phyloP scores from a whole-genome alignment of 2,797 vertebrate species.

The Naso thynnoides region DNA sequence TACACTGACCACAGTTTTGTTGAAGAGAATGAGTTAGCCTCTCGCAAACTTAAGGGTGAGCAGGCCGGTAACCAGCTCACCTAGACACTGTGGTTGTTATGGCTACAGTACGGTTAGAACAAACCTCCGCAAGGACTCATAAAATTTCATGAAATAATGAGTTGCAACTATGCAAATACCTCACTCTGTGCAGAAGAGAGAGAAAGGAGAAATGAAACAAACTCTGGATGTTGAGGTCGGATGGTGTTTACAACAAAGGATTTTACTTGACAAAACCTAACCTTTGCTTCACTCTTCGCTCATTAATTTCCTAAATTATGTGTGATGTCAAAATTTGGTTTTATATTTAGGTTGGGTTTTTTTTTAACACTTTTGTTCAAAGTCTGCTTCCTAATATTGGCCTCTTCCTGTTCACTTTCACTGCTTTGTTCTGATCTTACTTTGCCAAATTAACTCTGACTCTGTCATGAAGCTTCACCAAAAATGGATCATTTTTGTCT shows the following conservation, averaged over 20 bases:
- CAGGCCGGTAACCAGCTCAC: constrained; percentile 14
- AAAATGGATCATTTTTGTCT: constrained; percentile 39
- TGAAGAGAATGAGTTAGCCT: background rate
- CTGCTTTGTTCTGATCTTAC: background rate
- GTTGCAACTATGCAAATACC: background rate
- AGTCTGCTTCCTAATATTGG: background rate
- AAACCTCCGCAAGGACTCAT: background rate
- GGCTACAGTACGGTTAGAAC: background rate
- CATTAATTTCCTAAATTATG: background rate
- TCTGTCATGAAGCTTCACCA: constrained; percentile 8
- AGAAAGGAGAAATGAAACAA: background rate
- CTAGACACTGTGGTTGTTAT: background rate
- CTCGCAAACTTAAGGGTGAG: background rate
- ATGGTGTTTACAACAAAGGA: background rate
- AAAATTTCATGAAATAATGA: constrained; percentile 17
- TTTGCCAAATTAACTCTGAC: constrained; percentile 18
- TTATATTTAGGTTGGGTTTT: background rate
- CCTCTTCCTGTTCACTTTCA: background rate
- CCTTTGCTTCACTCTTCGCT: background rate
- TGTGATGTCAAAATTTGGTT: background rate
- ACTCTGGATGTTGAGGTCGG: background rate
- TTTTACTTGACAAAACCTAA: background rate
- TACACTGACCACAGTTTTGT: constrained; percentile 5
- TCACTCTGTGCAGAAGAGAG: background rate
- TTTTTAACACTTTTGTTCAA: too few relatives aligned